Evolutionary conservation across 2,113 vertebrate genomes (phyloP), one percentile per base, ranked within the genome.

Genomic region (Pampusana beccarii): DNA sequence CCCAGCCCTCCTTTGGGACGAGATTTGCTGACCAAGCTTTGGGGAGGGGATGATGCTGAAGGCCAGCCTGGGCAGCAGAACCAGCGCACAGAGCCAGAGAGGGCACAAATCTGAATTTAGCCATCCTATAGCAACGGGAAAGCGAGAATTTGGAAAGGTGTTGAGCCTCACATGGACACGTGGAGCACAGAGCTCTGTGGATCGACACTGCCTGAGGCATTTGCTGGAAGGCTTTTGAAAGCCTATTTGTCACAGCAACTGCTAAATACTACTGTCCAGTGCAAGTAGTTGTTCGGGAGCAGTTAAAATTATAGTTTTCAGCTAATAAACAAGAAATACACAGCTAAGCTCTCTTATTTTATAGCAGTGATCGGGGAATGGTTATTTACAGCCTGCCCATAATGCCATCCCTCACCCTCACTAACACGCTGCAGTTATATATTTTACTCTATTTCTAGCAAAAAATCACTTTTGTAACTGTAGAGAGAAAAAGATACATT

Each of bases 271-370:
- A 8, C n/a, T 57, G 21, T 38, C 48, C 31, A 57, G 69, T 40
- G 64, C 44, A 88, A 84, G 54, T 29, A 53, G 80, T 86, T 94
- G 50, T 60, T 58, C 80, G 92, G 92, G 88, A 90, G 83, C 90
- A 85, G 77, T 92, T 93, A 92, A 95, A 95, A 85, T 46, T 29
- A 92, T 57, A 73, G 48, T 33, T 96, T 96, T 91, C 73, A 92
- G 50, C 65, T 89, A 93, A 85, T 93, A 96, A 93, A 91, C 89
- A 93, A 74, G 69, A 57, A 66, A 26, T 31, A 53, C 7, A 57
- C 16, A 54, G 69, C 70, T 77, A 65, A 92, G 77, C 36, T 71
- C 83, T 86, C 66, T 29, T 44, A 33, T 93, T 92, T 89, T 91
- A 70, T 15, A 93, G 73, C 73, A 36, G 61, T 19, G 51, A 70